Conservation (phyloP, 2,797 vertebrate genomes). For the Emydoidea blandingii region DNA sequence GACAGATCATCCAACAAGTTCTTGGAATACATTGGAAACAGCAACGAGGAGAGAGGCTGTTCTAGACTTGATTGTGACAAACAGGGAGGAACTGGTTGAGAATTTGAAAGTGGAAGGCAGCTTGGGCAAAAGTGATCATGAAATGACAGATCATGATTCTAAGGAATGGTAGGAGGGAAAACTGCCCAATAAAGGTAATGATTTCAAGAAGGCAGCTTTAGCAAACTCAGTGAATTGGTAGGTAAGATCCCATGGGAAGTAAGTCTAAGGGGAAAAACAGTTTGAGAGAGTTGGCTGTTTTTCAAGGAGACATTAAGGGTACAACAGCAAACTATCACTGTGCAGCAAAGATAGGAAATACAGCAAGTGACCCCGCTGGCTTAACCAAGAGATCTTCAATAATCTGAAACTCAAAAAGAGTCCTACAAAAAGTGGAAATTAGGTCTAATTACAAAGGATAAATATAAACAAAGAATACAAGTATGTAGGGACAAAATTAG, state of each 20-base stretch:
- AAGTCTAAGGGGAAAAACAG: not conserved
- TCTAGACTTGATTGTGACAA: not conserved
- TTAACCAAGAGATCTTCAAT: not conserved
- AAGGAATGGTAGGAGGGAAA: not conserved
- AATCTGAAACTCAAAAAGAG: not conserved
- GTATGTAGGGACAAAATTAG: not conserved
- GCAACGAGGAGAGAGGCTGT: not conserved
- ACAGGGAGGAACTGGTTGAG: not conserved
- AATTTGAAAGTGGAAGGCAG: not conserved
- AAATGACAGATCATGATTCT: not conserved
- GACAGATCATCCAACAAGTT: not conserved
- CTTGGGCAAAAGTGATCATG: not conserved
- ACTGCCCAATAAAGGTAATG: not conserved
- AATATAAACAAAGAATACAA: not conserved
- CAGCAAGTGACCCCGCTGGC: not conserved
- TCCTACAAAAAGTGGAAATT: not conserved
- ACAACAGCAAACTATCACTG: not conserved
- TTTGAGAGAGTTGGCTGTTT: not conserved
- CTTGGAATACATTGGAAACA: not conserved
- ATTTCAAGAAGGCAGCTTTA: not conserved
- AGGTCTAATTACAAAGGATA: not conserved
- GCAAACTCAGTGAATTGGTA: not conserved
- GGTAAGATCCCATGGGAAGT: not conserved
- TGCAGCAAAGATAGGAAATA: not conserved
- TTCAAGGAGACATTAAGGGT: not conserved